Conservation (phyloP, 2,797 vertebrate genomes). For the Aeoliscus strigatus region DNA sequence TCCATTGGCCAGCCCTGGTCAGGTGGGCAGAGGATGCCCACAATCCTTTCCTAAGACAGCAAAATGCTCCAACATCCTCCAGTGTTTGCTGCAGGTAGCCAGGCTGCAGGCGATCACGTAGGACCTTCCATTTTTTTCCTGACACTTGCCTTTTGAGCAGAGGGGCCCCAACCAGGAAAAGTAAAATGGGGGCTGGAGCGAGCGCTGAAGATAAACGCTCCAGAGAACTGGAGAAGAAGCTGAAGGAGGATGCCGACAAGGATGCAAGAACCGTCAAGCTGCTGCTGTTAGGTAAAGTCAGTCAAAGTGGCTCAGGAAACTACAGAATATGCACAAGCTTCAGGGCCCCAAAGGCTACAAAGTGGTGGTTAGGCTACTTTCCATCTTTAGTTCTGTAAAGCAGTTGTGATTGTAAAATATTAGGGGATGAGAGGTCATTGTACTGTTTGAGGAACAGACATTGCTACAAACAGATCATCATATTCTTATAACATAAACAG, state of each 20-base stretch:
- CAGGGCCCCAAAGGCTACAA: slow-evolving; percentile 3
- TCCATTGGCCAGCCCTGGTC: slow-evolving; percentile 71
- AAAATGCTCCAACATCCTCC: slow-evolving; percentile 55
- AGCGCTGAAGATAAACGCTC: slow-evolving; percentile 96
- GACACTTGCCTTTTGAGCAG: slow-evolving; percentile 45
- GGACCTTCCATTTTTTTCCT: slow-evolving; percentile 55
- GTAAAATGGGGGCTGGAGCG: slow-evolving; percentile 90
- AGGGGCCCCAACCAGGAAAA: slow-evolving; percentile 48
- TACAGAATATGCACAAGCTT: slow-evolving; percentile 5
- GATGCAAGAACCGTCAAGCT: slow-evolving; percentile 97
- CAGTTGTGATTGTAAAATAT: neutral
- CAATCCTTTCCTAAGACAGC: slow-evolving; percentile 76
- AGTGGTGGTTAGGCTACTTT: neutral
- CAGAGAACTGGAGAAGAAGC: slow-evolving; percentile 92
- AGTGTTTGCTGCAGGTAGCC: slow-evolving; percentile 52
- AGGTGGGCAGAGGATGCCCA: slow-evolving; percentile 66
- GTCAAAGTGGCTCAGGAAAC: slow-evolving; percentile 1
- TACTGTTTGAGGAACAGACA: too few relatives aligned
- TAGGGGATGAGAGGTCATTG: neutral
- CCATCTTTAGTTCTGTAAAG: too few relatives aligned
- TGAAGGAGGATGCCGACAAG: slow-evolving; percentile 93
- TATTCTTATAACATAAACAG: too few relatives aligned
- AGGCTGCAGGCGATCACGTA: slow-evolving; percentile 45
- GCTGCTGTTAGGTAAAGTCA: slow-evolving; percentile 89
- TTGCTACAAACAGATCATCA: neutral